phyloP scores from a whole-genome alignment of 1,140 invertebrate species.

The Caenorhabditis briggsae region DNA sequence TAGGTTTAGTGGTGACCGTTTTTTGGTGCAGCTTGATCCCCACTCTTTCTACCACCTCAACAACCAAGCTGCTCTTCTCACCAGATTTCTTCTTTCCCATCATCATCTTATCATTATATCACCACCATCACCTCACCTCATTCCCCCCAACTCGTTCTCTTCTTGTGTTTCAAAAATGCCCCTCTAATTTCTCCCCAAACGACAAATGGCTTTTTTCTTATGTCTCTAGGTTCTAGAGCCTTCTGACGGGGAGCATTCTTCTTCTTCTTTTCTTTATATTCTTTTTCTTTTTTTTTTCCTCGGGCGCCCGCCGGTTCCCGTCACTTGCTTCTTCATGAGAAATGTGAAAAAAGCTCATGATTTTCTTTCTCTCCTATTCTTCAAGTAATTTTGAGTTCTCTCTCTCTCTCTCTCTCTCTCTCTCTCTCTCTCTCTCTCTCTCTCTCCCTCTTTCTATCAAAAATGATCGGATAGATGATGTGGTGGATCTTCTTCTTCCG shows the following conservation, averaged over 20 bases:
- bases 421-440: neutral
- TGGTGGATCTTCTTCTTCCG: neutral
- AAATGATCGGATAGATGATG: neutral
- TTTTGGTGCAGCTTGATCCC: neutral
- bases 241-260: neutral
- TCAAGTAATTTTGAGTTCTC: neutral
- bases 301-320: neutral
- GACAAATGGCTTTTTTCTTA: conserved; percentile 42
- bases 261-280: conserved; percentile 33
- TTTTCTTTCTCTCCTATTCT: neutral
- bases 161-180: conserved; percentile 29
- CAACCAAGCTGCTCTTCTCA: neutral
- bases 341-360: neutral
- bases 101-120: neutral
- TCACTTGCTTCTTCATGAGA: conserved; percentile 4
- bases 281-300: conserved; percentile 40
- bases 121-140: neutral
- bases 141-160: conserved; percentile 10
- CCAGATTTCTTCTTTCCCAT: neutral
- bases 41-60: neutral
- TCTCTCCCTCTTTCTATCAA: neutral
- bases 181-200: neutral
- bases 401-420: neutral
- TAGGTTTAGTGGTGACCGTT: neutral
- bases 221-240: neutral